A percentile compares a stretch with the other conserved stretches of the same genome.
Conservation (phyloP, 2,888 invertebrate genomes). For the Drosophila nr. perissopoda region DNA sequence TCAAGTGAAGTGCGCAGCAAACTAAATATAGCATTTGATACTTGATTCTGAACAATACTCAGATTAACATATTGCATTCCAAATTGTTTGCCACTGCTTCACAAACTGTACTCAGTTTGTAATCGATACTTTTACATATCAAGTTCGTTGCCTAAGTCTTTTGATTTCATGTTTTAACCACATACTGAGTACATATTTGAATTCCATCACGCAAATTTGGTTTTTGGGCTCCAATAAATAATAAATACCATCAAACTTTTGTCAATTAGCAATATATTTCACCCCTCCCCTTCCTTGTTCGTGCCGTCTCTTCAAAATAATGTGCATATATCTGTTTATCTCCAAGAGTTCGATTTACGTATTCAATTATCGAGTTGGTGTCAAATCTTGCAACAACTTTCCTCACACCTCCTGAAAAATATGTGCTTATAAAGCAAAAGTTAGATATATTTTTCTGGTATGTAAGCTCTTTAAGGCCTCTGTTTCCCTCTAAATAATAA, state of each 20-base stretch:
- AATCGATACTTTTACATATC: constrained; percentile 6
- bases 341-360: not conserved
- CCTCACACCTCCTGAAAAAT: not conserved
- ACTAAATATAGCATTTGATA: constrained; percentile 1
- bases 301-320: not conserved
- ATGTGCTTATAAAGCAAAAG: not conserved
- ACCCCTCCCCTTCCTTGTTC: not conserved
- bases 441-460: not conserved
- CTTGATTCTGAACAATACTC: constrained; percentile 4
- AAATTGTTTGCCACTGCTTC: not conserved
- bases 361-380: not conserved
- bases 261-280: not conserved
- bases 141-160: constrained; percentile 77
- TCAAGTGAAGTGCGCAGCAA: not conserved
- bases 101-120: not conserved
- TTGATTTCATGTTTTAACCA: constrained; percentile 23
- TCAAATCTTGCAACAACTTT: not conserved
- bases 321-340: not conserved
- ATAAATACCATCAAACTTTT: constrained; percentile 2
- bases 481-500: not conserved
- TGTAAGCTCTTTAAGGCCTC: not conserved
- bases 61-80: constrained; percentile 28
- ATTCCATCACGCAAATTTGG: constrained; percentile 13
- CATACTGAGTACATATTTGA: not conserved
- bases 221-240: not conserved